Conservation (phyloP, 2,888 invertebrate genomes). For the Torymus texanus region DNA sequence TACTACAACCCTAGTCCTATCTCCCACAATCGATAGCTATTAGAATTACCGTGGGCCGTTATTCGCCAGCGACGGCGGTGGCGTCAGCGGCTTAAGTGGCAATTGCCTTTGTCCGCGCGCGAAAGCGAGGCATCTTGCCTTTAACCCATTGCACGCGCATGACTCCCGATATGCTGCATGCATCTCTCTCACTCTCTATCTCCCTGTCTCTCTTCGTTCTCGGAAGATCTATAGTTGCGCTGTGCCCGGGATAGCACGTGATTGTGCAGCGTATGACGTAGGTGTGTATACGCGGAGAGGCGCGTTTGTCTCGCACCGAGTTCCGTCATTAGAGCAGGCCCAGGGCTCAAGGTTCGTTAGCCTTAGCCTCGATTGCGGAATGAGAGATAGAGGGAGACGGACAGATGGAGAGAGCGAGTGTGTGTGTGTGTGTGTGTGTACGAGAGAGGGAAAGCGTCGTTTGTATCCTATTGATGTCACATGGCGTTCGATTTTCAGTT, state of each 20-base stretch:
- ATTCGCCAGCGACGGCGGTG: conserved; percentile 5
- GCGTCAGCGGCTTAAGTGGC: conserved; percentile 37
- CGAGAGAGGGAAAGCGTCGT: no score
- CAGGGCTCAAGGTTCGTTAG: conserved; percentile 34
- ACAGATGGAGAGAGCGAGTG: neutral
- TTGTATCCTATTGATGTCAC: no score
- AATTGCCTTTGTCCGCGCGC: conserved; percentile 42
- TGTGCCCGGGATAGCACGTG: no score
- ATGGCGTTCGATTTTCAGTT: no score
- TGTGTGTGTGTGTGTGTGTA: no score
- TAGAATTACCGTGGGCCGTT: conserved; percentile 36
- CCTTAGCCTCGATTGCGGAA: conserved; percentile 30
- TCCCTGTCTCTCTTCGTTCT: neutral
- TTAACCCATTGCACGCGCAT: neutral
- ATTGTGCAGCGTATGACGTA: conserved; percentile 2
- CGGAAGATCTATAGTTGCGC: neutral
- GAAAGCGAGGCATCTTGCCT: neutral
- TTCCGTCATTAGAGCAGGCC: conserved; percentile 29
- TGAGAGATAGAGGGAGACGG: neutral
- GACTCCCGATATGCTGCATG: neutral
- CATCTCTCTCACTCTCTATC: no score
- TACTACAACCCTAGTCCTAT: neutral
- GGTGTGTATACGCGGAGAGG: neutral
- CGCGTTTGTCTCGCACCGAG: neutral
- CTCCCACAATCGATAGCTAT: conserved; percentile 46